These are phyloP conservation scores for Cricetomys ansorgei DNA, from an alignment of 2,113 vertebrate genomes.

Conservation along the genomic window DNA sequence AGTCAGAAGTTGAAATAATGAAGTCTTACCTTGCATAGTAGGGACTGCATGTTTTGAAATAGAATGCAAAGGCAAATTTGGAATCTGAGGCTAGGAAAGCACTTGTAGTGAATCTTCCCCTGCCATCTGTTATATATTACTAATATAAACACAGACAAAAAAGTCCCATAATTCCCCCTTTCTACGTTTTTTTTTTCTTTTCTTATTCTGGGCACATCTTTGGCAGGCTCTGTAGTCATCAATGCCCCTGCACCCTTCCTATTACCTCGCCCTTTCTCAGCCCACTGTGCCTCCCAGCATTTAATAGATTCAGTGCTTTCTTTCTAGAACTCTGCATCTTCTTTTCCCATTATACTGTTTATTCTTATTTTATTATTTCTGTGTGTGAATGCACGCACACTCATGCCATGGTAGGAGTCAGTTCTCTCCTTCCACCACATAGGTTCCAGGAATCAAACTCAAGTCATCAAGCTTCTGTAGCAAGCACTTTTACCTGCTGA, in stretches of 20 bases:
- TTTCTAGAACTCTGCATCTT: not conserved
- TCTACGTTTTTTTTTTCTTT: not conserved
- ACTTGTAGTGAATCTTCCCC: not conserved
- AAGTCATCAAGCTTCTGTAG: not conserved
- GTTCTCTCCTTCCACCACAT: not conserved
- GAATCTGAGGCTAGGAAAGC: not conserved
- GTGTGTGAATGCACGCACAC: not conserved
- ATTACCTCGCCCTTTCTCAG: not conserved
- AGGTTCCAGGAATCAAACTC: not conserved
- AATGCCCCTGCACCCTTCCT: not conserved
- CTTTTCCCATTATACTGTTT: not conserved
- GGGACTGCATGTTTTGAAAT: conserved; percentile 15
- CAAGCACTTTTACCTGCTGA: not conserved
- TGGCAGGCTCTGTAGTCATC: not conserved
- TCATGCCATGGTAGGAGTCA: not conserved
- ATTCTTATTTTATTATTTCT: too few relatives aligned
- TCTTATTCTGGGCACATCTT: not conserved
- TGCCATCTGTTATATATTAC: not conserved
- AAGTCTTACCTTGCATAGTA: not conserved
- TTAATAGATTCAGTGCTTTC: not conserved
- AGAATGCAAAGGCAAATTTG: conserved; percentile 27
- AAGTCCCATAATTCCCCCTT: not conserved
- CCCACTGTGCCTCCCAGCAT: not conserved
- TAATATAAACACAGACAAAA: not conserved
- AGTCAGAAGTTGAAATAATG: not conserved